Conservation (phyloP, 1,140 invertebrate species). For the Drosophila athabasca region DNA sequence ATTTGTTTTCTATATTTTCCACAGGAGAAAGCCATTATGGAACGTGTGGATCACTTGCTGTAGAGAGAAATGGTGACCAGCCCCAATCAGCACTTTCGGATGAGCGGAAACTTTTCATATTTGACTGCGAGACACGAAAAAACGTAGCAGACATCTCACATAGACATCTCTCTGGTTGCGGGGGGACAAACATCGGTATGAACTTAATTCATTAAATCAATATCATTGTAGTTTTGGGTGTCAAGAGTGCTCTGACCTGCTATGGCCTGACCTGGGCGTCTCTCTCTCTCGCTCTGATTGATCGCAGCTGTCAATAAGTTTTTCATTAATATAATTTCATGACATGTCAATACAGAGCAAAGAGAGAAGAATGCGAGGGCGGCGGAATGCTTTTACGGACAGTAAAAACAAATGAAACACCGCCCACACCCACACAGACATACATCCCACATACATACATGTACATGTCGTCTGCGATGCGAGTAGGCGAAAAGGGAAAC, state of each 20-base stretch:
- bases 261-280: no score
- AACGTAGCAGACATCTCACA: no score
- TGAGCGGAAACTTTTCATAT: no score
- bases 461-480: no score
- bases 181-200: conserved; percentile 53
- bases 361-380: neutral
- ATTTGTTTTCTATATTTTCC: no score
- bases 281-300: conserved; percentile 49
- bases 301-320: conserved; percentile 79
- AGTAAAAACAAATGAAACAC: conserved; percentile 74
- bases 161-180: neutral
- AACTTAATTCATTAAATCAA: conserved; percentile 71
- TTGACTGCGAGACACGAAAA: no score
- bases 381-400: conserved; percentile 20
- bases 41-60: no score
- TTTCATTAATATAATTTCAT: conserved; percentile 81
- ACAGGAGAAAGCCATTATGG: no score
- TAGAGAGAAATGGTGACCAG: no score
- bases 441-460: no score
- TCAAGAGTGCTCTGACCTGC: conserved; percentile 10
- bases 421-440: neutral
- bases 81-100: no score
- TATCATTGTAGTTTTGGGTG: conserved; percentile 50
- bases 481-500: conserved; percentile 42
- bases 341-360: conserved; percentile 56